These are phyloP conservation scores for Caiman crocodilus DNA, from an alignment of 2,797 vertebrate genomes.

Conservation along the genomic window DNA sequence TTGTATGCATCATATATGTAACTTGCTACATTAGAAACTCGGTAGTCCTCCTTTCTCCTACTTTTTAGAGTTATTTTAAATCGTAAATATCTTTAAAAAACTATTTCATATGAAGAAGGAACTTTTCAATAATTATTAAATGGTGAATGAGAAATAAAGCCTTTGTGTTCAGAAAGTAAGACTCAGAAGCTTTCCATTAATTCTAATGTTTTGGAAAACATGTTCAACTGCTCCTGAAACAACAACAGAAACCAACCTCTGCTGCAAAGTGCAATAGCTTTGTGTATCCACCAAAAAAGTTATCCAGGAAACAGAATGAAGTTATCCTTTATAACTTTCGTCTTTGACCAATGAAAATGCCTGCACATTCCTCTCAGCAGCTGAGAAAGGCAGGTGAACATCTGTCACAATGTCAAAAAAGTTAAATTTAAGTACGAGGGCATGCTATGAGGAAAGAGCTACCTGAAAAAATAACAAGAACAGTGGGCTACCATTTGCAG, in stretches of 20 bases:
- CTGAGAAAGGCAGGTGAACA: background rate
- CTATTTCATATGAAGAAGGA: conserved; percentile 49
- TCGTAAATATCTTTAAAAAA: conserved; percentile 54
- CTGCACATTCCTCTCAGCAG: conserved; percentile 24
- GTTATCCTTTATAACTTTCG: conserved; percentile 55
- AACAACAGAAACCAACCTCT: conserved; percentile 66
- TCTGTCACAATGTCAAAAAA: background rate
- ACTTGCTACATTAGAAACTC: conserved; percentile 27
- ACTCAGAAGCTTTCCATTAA: conserved; percentile 58
- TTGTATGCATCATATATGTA: conserved; percentile 35
- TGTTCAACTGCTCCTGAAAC: conserved; percentile 51
- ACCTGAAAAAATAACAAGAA: background rate
- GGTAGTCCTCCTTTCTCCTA: background rate
- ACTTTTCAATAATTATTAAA: conserved; percentile 59
- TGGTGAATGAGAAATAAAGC: conserved; percentile 28
- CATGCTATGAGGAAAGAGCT: background rate
- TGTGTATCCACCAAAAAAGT: conserved; percentile 69
- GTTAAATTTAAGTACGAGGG: background rate
- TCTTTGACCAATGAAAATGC: conserved; percentile 19
- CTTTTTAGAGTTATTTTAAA: conserved; percentile 58
- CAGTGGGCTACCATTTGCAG: background rate
- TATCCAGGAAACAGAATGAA: conserved; percentile 61
- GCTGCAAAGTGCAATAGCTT: background rate
- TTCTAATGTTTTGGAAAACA: conserved; percentile 62
- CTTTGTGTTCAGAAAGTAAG: conserved; percentile 38